A percentile compares a stretch with the other conserved stretches of the same genome.
Evolutionary conservation across 2,888 invertebrate species (phyloP).

Genomic region (Leptinotarsa tumamoca): DNA sequence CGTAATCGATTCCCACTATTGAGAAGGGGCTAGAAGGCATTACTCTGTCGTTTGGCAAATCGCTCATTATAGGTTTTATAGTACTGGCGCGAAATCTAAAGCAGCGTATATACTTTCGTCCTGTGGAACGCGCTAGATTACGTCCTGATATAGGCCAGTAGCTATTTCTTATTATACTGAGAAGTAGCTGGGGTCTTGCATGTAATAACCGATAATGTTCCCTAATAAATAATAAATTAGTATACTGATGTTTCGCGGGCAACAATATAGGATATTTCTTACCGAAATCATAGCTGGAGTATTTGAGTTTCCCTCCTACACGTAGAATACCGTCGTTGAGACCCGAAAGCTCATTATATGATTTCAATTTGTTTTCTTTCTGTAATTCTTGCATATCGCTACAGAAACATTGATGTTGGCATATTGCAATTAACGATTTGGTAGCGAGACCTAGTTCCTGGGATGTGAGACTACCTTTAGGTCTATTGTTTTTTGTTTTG

Average conservation of each 20-base stretch:
- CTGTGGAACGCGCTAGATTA: no score
- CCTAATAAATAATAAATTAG: constrained; percentile 27
- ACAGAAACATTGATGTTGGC: constrained; percentile 25
- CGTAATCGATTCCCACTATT: no score
- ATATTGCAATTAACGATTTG: constrained; percentile 17
- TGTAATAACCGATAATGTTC: constrained; percentile 31
- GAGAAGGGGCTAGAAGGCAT: no score
- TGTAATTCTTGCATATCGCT: constrained; percentile 30
- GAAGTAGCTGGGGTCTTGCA: constrained; percentile 28
- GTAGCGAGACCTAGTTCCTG: constrained; percentile 5
- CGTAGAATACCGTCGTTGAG: constrained; percentile 32
- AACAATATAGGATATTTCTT: constrained; percentile 37
- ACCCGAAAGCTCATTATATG: constrained; percentile 26
- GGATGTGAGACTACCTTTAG: constrained; percentile 5
- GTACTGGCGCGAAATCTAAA: no score
- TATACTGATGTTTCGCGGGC: constrained; percentile 26
- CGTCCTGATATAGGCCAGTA: no score
- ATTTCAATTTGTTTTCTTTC: constrained; percentile 5
- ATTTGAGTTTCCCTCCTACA: constrained; percentile 36
- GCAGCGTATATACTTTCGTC: no score
- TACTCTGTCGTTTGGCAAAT: no score
- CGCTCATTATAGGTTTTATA: no score
- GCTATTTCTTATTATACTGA: constrained; percentile 19
- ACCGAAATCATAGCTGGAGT: constrained; percentile 30
- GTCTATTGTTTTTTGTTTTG: neutral